These are phyloP conservation scores for Cervus canadensis DNA, from an alignment of 2,113 vertebrate genomes.

Conservation along the genomic window DNA sequence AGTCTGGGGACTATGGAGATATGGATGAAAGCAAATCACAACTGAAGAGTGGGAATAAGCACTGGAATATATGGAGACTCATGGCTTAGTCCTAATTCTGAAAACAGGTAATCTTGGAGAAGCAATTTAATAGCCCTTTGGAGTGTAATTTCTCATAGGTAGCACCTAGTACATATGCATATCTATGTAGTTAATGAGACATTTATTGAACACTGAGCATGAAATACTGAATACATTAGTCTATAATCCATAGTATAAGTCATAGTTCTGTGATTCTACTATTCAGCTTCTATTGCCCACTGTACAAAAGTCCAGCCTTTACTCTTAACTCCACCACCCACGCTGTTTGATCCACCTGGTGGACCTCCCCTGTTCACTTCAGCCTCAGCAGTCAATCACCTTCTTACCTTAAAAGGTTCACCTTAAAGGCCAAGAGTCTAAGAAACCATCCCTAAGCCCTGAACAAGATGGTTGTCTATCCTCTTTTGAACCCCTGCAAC, in stretches of 20 bases:
- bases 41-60: neutral
- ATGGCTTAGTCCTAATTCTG: neutral
- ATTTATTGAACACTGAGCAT: neutral
- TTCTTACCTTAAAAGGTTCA: neutral
- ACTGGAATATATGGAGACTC: neutral
- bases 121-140: neutral
- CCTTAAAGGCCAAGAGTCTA: neutral
- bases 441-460: neutral
- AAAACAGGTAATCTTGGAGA: neutral
- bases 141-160: neutral
- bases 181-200: neutral
- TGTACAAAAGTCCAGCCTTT: neutral
- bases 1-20: neutral
- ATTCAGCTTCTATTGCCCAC: neutral
- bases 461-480: neutral
- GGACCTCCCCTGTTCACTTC: neutral
- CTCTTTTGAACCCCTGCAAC: neutral
- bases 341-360: neutral
- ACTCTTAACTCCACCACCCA: neutral
- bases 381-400: neutral
- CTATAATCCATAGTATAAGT: neutral
- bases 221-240: neutral
- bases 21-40: neutral
- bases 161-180: neutral
- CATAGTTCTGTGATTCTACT: neutral